phyloP scores from a whole-genome alignment of 2,113 vertebrate genomes.

The Suncus etruscus region DNA sequence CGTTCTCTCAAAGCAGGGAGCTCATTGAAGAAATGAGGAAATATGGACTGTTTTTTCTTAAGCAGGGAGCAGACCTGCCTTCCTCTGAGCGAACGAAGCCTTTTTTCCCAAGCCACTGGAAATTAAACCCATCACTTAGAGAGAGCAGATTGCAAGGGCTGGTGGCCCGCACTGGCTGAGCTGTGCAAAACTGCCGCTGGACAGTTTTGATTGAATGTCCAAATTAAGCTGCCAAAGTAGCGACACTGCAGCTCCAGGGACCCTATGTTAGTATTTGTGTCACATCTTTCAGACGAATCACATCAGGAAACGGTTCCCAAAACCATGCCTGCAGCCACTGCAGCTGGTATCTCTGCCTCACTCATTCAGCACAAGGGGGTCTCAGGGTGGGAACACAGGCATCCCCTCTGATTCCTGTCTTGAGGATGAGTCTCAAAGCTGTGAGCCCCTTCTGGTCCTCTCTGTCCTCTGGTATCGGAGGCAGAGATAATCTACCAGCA shows the following conservation, averaged over 20 bases:
- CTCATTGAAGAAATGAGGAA: slow-evolving; percentile 67
- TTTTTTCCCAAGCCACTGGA: slow-evolving; percentile 78
- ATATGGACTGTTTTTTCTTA: not conserved
- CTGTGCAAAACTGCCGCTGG: slow-evolving; percentile 40
- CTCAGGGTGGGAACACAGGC: not conserved
- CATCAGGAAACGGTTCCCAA: slow-evolving; percentile 27
- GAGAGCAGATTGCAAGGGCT: slow-evolving; percentile 64
- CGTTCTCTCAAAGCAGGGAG: slow-evolving; percentile 57
- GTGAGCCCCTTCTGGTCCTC: not conserved
- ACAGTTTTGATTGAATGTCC: slow-evolving; percentile 79
- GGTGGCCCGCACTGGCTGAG: slow-evolving; percentile 67
- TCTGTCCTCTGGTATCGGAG: not conserved
- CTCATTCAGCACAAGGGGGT: not conserved
- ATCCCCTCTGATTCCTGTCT: not conserved
- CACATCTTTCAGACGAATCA: slow-evolving; percentile 73
- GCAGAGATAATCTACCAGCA: not conserved
- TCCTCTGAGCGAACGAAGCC: not conserved
- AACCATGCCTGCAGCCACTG: not conserved
- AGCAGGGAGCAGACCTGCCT: not conserved
- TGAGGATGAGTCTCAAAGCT: not conserved
- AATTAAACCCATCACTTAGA: slow-evolving; percentile 83
- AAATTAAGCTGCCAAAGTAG: slow-evolving; percentile 77
- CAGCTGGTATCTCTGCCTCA: not conserved
- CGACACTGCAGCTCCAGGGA: slow-evolving; percentile 64
- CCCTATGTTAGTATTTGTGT: slow-evolving; percentile 71